A percentile compares a stretch with the other conserved stretches of the same genome.
These are phyloP conservation scores for Sisor rabdophorus DNA, from an alignment of 2,113 vertebrate genomes.

Conservation along the genomic window DNA sequence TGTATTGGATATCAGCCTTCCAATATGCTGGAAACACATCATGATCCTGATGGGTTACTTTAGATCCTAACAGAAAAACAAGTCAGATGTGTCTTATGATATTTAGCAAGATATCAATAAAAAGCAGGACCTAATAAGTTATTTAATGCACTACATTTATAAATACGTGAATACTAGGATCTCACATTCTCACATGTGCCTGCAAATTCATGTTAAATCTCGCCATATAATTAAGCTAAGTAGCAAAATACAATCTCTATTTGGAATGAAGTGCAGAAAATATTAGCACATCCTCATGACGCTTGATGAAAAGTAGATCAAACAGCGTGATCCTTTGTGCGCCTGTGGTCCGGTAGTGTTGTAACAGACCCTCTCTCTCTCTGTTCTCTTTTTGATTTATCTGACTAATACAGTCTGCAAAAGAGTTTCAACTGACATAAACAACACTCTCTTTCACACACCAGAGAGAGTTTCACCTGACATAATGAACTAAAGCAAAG, in stretches of 20 bases:
- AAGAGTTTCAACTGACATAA: constrained; percentile 30
- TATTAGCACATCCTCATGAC: constrained; percentile 17
- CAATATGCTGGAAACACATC: constrained; percentile 12
- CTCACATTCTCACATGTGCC: constrained; percentile 28
- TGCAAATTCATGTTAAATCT: constrained; percentile 36
- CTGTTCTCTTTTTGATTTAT: constrained; percentile 46
- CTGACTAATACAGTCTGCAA: constrained; percentile 36
- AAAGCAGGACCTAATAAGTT: constrained; percentile 1
- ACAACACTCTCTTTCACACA: constrained; percentile 41
- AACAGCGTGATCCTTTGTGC: constrained; percentile 29
- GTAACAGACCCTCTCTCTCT: constrained; percentile 23
- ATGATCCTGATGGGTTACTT: constrained; percentile 20
- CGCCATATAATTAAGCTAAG: constrained; percentile 36
- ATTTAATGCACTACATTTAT: constrained; percentile 41
- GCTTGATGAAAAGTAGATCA: constrained; percentile 37
- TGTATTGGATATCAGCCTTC: constrained; percentile 4
- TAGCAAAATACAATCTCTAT: constrained; percentile 31
- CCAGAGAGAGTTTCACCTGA: constrained; percentile 38
- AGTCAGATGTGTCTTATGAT: neutral
- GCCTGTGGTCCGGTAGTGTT: constrained; percentile 22
- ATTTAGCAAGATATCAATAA: constrained; percentile 29
- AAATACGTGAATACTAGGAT: constrained; percentile 7
- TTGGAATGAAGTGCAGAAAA: constrained; percentile 19
- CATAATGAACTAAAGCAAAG: constrained; percentile 15
- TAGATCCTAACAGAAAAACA: neutral